phyloP scores from a whole-genome alignment of 1,140 invertebrate species.

The Homalodisca vitripennis region DNA sequence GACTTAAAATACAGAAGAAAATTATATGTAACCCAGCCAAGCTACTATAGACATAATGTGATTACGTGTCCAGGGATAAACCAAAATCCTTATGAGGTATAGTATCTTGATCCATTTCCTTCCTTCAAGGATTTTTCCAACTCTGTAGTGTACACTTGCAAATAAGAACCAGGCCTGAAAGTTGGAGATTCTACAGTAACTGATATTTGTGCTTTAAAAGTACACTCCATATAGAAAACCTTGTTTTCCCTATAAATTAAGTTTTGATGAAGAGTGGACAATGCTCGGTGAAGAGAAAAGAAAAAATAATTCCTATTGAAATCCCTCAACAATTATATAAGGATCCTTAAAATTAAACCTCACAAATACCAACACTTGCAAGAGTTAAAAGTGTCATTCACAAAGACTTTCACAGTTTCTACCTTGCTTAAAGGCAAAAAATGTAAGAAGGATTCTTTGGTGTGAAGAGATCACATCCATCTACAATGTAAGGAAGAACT shows the following conservation, averaged over 20 bases:
- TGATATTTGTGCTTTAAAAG: conserved; percentile 19
- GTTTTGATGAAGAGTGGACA: conserved; percentile 20
- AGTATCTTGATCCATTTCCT: conserved; percentile 11
- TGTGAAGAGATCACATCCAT: neutral
- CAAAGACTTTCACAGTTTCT: conserved; percentile 21
- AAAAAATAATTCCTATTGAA: conserved; percentile 23
- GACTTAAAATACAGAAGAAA: neutral
- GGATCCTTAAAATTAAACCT: conserved; percentile 15
- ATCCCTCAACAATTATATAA: neutral
- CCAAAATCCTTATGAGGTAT: neutral
- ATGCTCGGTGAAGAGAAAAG: neutral
- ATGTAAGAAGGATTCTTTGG: neutral
- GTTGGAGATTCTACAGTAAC: conserved; percentile 22
- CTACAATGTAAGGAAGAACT: neutral
- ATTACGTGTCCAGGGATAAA: neutral
- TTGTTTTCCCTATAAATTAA: conserved; percentile 4
- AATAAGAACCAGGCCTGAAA: conserved; percentile 11
- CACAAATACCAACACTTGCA: conserved; percentile 21
- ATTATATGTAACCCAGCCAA: conserved; percentile 17
- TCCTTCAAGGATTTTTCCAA: conserved; percentile 19
- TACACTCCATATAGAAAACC: conserved; percentile 5
- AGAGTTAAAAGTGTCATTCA: conserved; percentile 25
- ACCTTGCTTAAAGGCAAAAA: neutral
- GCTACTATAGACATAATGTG: conserved; percentile 8
- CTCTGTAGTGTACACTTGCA: conserved; percentile 6